Conservation (phyloP, 2,888 invertebrate genomes). For the Aleiodes alternator region DNA sequence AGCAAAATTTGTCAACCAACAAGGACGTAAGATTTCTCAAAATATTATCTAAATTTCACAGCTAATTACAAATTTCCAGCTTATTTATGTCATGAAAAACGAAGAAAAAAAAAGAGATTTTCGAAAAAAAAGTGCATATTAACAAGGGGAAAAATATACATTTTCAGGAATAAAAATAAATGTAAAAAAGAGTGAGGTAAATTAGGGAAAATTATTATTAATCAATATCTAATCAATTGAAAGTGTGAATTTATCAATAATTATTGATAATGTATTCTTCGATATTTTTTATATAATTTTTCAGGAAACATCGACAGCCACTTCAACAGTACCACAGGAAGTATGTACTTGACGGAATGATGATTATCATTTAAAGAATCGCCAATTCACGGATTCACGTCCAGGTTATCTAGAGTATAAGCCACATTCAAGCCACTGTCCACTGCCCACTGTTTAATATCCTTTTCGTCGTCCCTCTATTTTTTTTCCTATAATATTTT, state of each 20-base stretch:
- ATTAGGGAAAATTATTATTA: neutral
- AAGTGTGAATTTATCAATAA: neutral
- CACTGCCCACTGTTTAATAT: constrained; percentile 71
- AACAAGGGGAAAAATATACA: no score
- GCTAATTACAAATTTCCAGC: neutral
- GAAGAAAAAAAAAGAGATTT: neutral
- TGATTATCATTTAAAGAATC: constrained; percentile 60
- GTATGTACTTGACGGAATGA: constrained; percentile 72
- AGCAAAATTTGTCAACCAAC: constrained; percentile 66
- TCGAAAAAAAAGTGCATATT: no score
- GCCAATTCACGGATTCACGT: constrained; percentile 67
- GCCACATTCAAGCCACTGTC: constrained; percentile 61
- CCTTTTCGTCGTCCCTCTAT: neutral
- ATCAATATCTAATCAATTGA: neutral
- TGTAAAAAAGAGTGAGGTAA: neutral
- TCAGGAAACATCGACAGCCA: constrained; percentile 66
- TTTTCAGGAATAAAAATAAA: neutral
- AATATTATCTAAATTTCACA: constrained; percentile 46
- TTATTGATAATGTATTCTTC: constrained; percentile 21
- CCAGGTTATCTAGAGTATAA: constrained; percentile 70
- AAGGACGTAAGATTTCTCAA: constrained; percentile 69
- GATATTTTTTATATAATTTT: constrained; percentile 49
- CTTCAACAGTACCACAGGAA: constrained; percentile 66
- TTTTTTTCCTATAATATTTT: no score
- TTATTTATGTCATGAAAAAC: no score